phyloP scores from a whole-genome alignment of 2,888 invertebrate species.

The Empis livida region DNA sequence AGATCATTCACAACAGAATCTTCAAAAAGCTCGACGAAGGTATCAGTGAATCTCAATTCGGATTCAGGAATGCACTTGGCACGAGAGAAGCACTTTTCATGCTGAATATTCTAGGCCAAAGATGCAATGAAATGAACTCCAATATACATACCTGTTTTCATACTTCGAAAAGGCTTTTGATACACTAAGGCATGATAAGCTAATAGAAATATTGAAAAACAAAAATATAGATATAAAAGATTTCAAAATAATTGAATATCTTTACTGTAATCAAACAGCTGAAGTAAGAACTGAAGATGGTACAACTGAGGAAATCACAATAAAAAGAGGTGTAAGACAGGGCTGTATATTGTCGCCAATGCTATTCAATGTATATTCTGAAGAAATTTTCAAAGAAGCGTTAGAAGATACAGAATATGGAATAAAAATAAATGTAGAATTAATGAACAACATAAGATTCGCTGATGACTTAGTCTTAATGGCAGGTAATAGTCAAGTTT shows the following conservation, averaged over 20 bases:
- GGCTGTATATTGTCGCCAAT: background rate
- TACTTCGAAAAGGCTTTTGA: too few relatives aligned
- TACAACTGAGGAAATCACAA: background rate
- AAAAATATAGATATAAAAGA: too few relatives aligned
- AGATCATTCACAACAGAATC: background rate
- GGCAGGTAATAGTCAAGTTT: background rate
- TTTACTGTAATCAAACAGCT: too few relatives aligned
- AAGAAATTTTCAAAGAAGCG: background rate
- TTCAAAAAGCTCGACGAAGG: background rate
- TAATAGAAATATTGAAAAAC: too few relatives aligned
- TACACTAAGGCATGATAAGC: too few relatives aligned
- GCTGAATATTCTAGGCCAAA: background rate
- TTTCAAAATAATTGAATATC: too few relatives aligned
- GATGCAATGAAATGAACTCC: background rate
- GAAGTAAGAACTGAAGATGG: too few relatives aligned
- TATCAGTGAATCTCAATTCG: background rate
- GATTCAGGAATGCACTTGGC: background rate
- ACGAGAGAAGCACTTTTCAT: background rate
- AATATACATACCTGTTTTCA: too few relatives aligned
- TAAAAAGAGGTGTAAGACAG: background rate
- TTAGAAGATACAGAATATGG: background rate
- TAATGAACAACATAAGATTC: background rate
- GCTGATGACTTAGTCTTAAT: background rate
- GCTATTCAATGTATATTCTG: constrained; percentile 2
- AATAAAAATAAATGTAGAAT: background rate